These are phyloP conservation scores for Gryllus bimaculatus DNA, from an alignment of 1,140 invertebrate genomes.

Conservation along the genomic window DNA sequence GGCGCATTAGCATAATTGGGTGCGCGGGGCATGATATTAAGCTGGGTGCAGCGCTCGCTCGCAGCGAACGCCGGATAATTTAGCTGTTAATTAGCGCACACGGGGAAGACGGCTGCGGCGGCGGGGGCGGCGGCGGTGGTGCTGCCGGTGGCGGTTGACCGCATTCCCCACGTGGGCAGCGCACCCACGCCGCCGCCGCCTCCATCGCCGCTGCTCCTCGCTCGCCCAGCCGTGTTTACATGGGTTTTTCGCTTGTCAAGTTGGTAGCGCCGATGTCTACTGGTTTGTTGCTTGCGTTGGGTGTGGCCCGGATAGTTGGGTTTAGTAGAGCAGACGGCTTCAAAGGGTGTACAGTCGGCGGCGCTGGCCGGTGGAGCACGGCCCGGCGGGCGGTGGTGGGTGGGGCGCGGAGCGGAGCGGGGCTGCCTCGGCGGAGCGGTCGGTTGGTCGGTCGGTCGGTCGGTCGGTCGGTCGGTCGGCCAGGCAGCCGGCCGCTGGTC, in stretches of 20 bases:
- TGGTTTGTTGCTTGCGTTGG: slow-evolving; percentile 3
- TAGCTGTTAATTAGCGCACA: slow-evolving; percentile 4
- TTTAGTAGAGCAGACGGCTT: background rate
- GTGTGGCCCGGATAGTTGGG: slow-evolving; percentile 2
- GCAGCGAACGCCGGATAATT: background rate
- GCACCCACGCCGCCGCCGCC: background rate
- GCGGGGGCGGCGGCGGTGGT: background rate
- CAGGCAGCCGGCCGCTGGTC: background rate
- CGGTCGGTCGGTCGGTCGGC: background rate
- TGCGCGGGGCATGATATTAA: slow-evolving; percentile 3
- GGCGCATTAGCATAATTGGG: background rate
- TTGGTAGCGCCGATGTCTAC: slow-evolving; percentile 2
- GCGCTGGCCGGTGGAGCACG: background rate
- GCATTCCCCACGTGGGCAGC: background rate
- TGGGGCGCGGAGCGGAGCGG: too few relatives aligned
- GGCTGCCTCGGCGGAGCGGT: background rate
- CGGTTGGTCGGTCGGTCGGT: background rate
- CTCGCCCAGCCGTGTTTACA: background rate
- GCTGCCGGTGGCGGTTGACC: background rate
- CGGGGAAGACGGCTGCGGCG: background rate
- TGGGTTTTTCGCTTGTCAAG: background rate
- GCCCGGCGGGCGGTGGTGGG: background rate
- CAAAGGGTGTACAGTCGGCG: background rate
- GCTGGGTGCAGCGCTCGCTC: background rate
- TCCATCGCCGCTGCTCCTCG: background rate